A percentile compares a stretch with the other conserved stretches of the same genome.
Evolutionary conservation across 1,140 invertebrate genomes (phyloP).

Genomic region (Dendrolimus kikuchii): DNA sequence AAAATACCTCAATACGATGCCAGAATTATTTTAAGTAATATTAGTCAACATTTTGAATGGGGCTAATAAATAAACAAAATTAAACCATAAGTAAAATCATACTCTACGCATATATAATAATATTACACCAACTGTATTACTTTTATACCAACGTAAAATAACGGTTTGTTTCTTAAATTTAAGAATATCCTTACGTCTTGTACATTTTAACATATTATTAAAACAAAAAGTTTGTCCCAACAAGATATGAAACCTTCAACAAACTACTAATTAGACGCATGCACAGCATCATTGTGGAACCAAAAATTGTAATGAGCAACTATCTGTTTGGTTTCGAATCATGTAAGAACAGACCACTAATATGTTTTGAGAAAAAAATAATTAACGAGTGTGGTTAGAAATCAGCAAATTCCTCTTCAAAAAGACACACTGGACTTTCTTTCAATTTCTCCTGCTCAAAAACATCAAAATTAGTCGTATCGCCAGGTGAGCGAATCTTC

Average conservation of each 20-base stretch:
- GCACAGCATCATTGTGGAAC: too few relatives aligned
- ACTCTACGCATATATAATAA: constrained; percentile 1
- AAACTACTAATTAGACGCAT: too few relatives aligned
- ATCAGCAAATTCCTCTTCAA: constrained; percentile 61
- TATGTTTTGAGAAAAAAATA: too few relatives aligned
- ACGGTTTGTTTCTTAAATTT: constrained; percentile 3
- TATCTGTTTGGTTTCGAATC: too few relatives aligned
- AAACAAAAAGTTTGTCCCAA: too few relatives aligned
- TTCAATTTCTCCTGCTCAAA: constrained; percentile 66
- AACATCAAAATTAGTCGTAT: constrained; percentile 88
- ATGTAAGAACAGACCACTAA: too few relatives aligned
- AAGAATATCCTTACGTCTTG: constrained; percentile 2
- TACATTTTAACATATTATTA: too few relatives aligned
- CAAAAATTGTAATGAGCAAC: too few relatives aligned
- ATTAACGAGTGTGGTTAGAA: constrained; percentile 34
- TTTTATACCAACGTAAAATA: constrained; percentile 1
- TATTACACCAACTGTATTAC: not conserved
- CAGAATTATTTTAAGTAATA: not conserved
- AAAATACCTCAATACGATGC: not conserved
- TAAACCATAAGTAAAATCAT: not conserved
- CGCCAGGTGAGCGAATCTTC: constrained; percentile 78
- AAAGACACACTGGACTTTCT: constrained; percentile 53
- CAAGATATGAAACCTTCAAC: too few relatives aligned
- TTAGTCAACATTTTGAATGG: not conserved
- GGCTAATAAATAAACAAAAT: not conserved